Evolutionary conservation across 2,888 invertebrate genomes (phyloP).

Genomic region (Seira musarum): DNA sequence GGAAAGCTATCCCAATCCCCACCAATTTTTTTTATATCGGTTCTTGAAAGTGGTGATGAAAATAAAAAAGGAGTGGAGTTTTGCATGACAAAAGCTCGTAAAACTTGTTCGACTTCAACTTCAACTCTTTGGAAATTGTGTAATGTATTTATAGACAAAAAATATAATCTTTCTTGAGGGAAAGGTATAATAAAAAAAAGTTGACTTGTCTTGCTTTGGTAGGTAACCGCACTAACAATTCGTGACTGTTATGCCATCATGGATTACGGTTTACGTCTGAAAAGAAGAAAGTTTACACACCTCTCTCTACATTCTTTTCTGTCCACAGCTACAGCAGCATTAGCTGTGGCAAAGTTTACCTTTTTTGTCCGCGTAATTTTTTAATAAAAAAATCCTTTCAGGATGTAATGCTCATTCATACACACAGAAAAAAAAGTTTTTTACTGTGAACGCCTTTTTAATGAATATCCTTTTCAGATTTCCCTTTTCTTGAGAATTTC

Average conservation of each 20-base stretch:
- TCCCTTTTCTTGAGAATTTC: neutral
- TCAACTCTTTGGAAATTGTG: too few species aligned
- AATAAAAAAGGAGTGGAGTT: slow-evolving; percentile 55
- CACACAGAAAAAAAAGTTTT: neutral
- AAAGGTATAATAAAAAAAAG: too few species aligned
- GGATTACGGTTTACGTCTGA: neutral
- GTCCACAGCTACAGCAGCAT: too few species aligned
- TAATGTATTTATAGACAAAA: too few species aligned
- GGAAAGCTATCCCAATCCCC: too few species aligned
- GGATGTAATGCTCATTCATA: neutral
- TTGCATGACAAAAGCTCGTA: slow-evolving; percentile 55
- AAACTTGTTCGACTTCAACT: slow-evolving; percentile 47
- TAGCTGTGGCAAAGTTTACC: neutral
- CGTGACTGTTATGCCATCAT: neutral
- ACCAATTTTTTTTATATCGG: too few species aligned
- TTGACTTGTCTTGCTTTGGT: neutral
- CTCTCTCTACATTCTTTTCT: neutral
- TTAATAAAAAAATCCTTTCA: neutral
- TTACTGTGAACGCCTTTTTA: neutral
- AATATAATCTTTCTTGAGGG: neutral
- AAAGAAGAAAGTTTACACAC: neutral
- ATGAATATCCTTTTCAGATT: neutral
- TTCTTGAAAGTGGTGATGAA: slow-evolving; percentile 28
- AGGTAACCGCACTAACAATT: neutral
- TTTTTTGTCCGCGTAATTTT: neutral